Evolutionary conservation across 2,113 vertebrate species (phyloP).

Genomic region (Pongo abelii): DNA sequence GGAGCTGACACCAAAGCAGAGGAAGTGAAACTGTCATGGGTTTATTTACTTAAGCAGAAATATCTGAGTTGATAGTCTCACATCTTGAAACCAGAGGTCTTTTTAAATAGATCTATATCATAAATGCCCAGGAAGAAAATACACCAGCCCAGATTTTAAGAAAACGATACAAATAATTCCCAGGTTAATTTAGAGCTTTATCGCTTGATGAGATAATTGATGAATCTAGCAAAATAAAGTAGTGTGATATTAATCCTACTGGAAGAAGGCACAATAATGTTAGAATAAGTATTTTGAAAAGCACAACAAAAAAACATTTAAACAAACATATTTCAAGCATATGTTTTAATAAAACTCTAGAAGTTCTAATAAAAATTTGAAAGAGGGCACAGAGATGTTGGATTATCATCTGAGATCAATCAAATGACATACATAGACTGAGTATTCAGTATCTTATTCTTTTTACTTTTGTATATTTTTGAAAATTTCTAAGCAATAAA

Average conservation of each 20-base stretch:
- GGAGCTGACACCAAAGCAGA: not conserved
- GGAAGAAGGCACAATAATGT: not conserved
- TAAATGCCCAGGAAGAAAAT: not conserved
- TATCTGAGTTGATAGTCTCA: not conserved
- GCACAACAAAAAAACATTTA: not conserved
- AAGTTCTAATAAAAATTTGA: not conserved
- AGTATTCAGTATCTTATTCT: not conserved
- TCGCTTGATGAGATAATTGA: not conserved
- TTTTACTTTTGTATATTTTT: not conserved
- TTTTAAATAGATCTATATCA: not conserved
- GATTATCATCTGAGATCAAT: not conserved
- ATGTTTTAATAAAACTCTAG: not conserved
- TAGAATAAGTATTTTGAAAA: not conserved
- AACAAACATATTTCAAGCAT: not conserved
- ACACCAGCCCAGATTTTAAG: not conserved
- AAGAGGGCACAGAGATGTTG: not conserved
- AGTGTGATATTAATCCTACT: not conserved
- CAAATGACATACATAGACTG: not conserved
- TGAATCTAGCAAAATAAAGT: not conserved
- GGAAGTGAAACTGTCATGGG: not conserved
- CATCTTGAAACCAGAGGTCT: not conserved
- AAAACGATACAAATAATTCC: not conserved
- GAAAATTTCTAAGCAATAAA: not conserved
- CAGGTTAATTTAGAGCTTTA: not conserved
- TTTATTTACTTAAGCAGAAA: not conserved